Conservation (phyloP, 2,888 invertebrate genomes). For the Lasioglossum lativentre region DNA sequence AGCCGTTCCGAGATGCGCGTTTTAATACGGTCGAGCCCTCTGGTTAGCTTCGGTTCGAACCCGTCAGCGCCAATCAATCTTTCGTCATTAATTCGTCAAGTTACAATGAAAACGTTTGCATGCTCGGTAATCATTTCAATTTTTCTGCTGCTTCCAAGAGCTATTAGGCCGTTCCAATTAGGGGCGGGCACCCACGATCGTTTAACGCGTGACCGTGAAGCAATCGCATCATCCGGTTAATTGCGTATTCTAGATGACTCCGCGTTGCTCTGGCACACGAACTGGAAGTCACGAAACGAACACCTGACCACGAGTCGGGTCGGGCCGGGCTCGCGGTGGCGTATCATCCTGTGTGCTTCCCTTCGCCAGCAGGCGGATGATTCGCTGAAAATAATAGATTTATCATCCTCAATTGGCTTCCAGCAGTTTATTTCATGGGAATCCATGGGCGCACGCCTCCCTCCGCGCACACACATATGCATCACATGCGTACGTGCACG, state of each 20-base stretch:
- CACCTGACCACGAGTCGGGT: constrained; percentile 25
- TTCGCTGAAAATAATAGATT: constrained; percentile 76
- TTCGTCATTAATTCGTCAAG: constrained; percentile 24
- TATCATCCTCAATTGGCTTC: constrained; percentile 80
- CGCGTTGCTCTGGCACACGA: constrained; percentile 18
- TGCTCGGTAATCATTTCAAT: constrained; percentile 2
- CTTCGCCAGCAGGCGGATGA: constrained; percentile 53
- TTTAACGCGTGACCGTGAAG: constrained; percentile 24
- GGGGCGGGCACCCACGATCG: constrained; percentile 23
- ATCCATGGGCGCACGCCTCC: constrained; percentile 60
- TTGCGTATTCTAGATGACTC: constrained; percentile 36
- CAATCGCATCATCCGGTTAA: constrained; percentile 36
- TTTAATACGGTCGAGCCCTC: constrained; percentile 17
- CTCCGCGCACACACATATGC: constrained; percentile 7
- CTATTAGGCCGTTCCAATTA: constrained; percentile 10
- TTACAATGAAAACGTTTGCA: background rate
- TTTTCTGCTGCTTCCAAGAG: constrained; percentile 1
- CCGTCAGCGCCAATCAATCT: background rate
- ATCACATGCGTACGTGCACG: background rate
- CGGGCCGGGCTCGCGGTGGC: background rate
- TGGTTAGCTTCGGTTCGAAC: background rate
- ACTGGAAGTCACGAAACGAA: constrained; percentile 38
- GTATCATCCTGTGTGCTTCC: constrained; percentile 17
- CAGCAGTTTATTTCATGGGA: constrained; percentile 75
- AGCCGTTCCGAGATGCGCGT: constrained; percentile 70